These are phyloP conservation scores for Raja brachyura DNA, from an alignment of 2,113 vertebrate genomes.

Conservation along the genomic window DNA sequence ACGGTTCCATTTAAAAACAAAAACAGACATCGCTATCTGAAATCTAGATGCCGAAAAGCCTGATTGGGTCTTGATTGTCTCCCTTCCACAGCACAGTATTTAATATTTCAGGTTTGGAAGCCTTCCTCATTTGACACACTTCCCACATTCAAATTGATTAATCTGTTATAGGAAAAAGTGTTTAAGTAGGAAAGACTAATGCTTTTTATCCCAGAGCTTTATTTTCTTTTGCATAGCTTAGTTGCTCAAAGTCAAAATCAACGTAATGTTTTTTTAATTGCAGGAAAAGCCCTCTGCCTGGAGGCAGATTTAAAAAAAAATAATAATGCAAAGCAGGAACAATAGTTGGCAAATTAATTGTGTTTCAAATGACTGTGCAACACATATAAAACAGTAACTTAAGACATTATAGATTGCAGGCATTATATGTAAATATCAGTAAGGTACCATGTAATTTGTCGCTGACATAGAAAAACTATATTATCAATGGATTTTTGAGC, in stretches of 20 bases:
- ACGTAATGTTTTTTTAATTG: slow-evolving; percentile 7
- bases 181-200: no score
- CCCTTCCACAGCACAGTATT: no score
- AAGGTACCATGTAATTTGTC: neutral
- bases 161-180: no score
- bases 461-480: neutral
- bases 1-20: no score
- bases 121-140: no score
- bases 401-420: neutral
- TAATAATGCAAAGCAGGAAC: slow-evolving; percentile 2
- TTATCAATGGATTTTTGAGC: neutral
- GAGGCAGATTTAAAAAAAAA: neutral
- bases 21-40: no score
- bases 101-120: no score
- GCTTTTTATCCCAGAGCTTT: no score
- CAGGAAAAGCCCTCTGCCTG: neutral
- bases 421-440: neutral
- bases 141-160: no score
- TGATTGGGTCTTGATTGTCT: no score
- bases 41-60: no score
- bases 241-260: neutral
- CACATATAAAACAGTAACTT: neutral
- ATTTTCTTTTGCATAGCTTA: neutral
- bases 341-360: slow-evolving; percentile 17
- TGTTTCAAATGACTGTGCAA: neutral